A percentile compares a stretch with the other conserved stretches of the same genome.
These are phyloP conservation scores for Campoletis sonorensis DNA, from an alignment of 1,140 invertebrate genomes.

Conservation along the genomic window DNA sequence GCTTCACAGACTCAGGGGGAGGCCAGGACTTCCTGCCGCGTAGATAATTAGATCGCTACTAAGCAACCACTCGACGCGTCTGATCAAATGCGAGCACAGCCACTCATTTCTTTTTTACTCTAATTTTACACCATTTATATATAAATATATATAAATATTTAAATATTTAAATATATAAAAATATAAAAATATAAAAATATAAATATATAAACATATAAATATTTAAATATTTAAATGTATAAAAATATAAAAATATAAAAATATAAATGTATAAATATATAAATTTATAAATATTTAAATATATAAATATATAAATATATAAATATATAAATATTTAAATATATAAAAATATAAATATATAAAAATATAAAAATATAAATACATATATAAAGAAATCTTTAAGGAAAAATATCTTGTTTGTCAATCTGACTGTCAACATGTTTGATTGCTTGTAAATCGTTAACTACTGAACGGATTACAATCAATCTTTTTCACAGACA, in stretches of 20 bases:
- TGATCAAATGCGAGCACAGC: slow-evolving; percentile 45
- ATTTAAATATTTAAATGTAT: too few relatives aligned
- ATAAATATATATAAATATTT: not conserved
- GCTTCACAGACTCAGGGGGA: slow-evolving; percentile 64
- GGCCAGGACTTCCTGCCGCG: slow-evolving; percentile 68
- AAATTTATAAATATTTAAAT: slow-evolving; percentile 3
- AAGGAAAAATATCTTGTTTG: slow-evolving; percentile 11
- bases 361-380: not conserved
- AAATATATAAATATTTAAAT: not conserved
- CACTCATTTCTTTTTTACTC: slow-evolving; percentile 57
- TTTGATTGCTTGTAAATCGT: not conserved
- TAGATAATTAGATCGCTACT: slow-evolving; percentile 75
- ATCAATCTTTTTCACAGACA: not conserved
- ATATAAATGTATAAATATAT: slow-evolving; percentile 12
- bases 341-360: not conserved
- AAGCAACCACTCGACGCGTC: slow-evolving; percentile 66
- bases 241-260: not conserved
- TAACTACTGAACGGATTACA: not conserved
- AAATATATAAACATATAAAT: slow-evolving; percentile 19
- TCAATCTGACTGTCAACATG: slow-evolving; percentile 6
- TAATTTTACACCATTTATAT: slow-evolving; percentile 44
- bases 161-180: slow-evolving; percentile 20
- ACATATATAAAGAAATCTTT: not conserved
- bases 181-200: not conserved
- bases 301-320: slow-evolving; percentile 19